These are phyloP conservation scores for Dicyrtomina minuta DNA, from an alignment of 2,888 invertebrate genomes.

Conservation along the genomic window DNA sequence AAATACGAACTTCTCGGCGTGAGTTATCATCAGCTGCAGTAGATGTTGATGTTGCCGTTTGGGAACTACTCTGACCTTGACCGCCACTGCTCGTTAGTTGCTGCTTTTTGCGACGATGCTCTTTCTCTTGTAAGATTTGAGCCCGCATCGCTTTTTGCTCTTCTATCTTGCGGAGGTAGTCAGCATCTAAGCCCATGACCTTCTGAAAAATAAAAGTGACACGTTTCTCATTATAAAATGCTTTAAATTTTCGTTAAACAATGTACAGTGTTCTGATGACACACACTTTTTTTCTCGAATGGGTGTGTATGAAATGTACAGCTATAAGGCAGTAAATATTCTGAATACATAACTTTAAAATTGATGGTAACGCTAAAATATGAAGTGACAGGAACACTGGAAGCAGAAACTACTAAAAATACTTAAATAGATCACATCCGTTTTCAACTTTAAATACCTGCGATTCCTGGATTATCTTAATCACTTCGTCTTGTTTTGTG, in stretches of 20 bases:
- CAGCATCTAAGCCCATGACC: conserved; percentile 53
- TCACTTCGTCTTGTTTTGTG: conserved; percentile 3
- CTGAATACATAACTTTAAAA: too few species aligned
- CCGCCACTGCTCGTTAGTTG: neutral
- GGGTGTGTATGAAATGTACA: too few species aligned
- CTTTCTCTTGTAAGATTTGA: conserved; percentile 58
- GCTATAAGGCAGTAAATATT: too few species aligned
- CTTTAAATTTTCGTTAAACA: too few species aligned
- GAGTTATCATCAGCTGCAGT: neutral
- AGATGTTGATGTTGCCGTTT: too few species aligned
- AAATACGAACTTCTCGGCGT: conserved; percentile 20
- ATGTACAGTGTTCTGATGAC: too few species aligned
- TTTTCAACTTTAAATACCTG: conserved; percentile 20
- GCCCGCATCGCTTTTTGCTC: conserved; percentile 60
- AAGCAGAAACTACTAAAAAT: too few species aligned
- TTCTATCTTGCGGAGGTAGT: conserved; percentile 59
- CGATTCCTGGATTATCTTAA: conserved; percentile 25
- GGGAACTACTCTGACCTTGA: conserved; percentile 4
- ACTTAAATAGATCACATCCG: neutral
- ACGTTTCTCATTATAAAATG: neutral
- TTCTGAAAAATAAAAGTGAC: too few species aligned
- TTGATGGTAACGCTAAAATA: too few species aligned
- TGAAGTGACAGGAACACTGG: too few species aligned
- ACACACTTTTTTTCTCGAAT: too few species aligned
- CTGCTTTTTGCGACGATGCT: conserved; percentile 57